A percentile compares a stretch with the other conserved stretches of the same genome.
Conservation (phyloP, 2,797 vertebrate species). For the Balearica regulorum region DNA sequence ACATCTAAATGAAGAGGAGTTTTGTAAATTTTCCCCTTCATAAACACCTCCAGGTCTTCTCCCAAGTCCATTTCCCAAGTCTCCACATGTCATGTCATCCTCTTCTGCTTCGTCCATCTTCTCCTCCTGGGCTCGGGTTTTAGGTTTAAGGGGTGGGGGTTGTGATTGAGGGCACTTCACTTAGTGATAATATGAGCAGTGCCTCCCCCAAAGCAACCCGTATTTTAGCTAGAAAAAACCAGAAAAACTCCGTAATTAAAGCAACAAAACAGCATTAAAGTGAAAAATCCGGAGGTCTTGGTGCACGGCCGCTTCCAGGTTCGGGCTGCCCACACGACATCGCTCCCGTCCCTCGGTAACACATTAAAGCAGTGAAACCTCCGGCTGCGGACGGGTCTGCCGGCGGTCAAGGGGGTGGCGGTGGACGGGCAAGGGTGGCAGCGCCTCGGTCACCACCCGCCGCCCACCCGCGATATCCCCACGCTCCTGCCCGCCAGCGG, state of each 20-base stretch:
- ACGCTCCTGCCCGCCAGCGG: background rate
- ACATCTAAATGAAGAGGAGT: background rate
- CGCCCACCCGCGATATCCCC: background rate
- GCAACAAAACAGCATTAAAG: background rate
- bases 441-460: background rate
- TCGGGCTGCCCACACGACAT: background rate
- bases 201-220: background rate
- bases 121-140: background rate
- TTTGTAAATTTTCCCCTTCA: background rate
- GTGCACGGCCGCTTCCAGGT: fast-evolving
- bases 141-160: too few relatives aligned
- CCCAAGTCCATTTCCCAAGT: conserved; percentile 84
- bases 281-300: fast-evolving
- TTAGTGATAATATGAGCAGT: background rate
- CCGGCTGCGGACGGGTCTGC: too few relatives aligned
- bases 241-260: background rate
- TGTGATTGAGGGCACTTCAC: background rate
- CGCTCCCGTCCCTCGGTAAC: too few relatives aligned
- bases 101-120: conserved; percentile 67
- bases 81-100: conserved; percentile 87
- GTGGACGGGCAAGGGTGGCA: background rate
- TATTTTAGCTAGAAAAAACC: background rate
- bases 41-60: conserved; percentile 68
- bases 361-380: background rate
- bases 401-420: too few relatives aligned